Evolutionary conservation across 2,113 vertebrate genomes (phyloP).

Genomic region (Lagopus muta): DNA sequence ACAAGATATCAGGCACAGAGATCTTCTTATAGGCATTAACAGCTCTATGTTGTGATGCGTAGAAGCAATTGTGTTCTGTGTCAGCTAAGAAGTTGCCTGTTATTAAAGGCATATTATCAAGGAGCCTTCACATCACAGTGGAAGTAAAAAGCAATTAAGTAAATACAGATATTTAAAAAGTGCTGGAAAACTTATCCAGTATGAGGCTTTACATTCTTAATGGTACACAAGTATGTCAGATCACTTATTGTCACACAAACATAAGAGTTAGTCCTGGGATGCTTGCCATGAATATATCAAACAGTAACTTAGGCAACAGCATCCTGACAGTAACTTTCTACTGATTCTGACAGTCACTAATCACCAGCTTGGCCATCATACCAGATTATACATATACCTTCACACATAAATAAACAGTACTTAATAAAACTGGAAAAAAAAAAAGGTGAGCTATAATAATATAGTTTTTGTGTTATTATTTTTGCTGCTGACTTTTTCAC

Average conservation of each 20-base stretch:
- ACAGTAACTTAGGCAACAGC: background rate
- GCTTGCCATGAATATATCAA: background rate
- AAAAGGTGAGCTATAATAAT: background rate
- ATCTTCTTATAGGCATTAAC: background rate
- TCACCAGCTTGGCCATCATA: background rate
- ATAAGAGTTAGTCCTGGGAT: background rate
- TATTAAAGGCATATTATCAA: background rate
- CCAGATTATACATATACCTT: background rate
- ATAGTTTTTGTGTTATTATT: background rate
- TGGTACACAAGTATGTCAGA: background rate
- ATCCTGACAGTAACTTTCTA: background rate
- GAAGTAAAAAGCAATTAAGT: background rate
- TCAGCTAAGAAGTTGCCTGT: background rate
- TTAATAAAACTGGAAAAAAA: background rate
- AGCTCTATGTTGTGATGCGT: background rate
- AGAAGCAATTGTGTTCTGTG: background rate
- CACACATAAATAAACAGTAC: background rate
- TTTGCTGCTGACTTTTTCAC: background rate
- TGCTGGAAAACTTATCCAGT: fast-evolving
- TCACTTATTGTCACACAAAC: background rate
- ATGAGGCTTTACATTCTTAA: background rate
- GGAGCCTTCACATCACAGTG: background rate
- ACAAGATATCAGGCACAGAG: background rate
- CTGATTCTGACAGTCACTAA: background rate
- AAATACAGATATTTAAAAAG: fast-evolving